Evolutionary conservation across 1,140 invertebrate genomes (phyloP), one percentile per base, ranked within the genome.

Genomic region (Yoshiicerus persimilis): DNA sequence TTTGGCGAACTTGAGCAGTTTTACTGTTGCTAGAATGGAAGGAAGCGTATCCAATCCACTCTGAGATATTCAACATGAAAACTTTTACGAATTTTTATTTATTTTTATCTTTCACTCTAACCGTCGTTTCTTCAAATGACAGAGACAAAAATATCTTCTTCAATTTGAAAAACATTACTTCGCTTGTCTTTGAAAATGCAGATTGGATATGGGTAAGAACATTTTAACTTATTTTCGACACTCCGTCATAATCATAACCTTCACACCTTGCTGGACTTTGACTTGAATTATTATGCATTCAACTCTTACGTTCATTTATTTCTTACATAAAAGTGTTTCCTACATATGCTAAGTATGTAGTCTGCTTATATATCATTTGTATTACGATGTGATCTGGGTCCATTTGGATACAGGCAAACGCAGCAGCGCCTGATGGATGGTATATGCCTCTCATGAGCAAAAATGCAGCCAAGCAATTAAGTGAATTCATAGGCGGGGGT

Each of bases 51-150:
- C 75, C 20, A 80, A 34, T 20, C 75, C 75, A 38, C 75, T 80
- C 75, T 80, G 75, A 80, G 75, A 80, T 30, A 80, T 80, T 80
- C 75, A 80, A 80, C 32, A 80, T 80, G 75, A 34, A 80, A 36
- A 80, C 30, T 36, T 34, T 23, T 13, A 32, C 16, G n/a, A 34
- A 38, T 80, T 80, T 80, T 80, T 80, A 80, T 36, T 6, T 80
- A n/a, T n/a, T 80, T 36, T 80, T 38, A 8, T 36, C 75, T 80
- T 20, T 80, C 4, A 80, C 32, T 20, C 20, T 8, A 9, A 34
- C 34, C n/a, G 75, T 80, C 75, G 32, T 80, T 80, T 80, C 34
- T 20, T 38, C 75, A 34, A n/a, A 80, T 38, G 75, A 36, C 75
- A 80, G 32, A 38, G 75, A 80, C 75, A 80, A 38, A 80, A 80